These are phyloP conservation scores for Henricia sp. DNA, from an alignment of 53 echinoderm and acorn worm genomes.

Conservation along the genomic window DNA sequence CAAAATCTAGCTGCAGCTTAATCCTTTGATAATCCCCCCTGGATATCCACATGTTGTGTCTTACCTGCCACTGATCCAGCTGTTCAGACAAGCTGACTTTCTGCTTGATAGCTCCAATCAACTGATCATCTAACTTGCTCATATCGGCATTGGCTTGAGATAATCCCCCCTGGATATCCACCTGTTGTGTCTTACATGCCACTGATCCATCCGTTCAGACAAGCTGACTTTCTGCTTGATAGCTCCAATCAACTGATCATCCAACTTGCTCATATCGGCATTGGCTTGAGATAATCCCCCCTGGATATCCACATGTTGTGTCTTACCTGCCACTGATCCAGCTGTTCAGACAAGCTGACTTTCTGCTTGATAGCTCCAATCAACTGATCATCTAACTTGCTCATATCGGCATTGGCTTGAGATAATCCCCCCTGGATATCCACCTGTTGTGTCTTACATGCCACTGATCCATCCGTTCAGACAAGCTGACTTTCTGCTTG, in stretches of 20 bases:
- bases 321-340: slow-evolving; percentile 87
- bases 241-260: slow-evolving; percentile 72
- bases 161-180: too few species aligned
- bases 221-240: slow-evolving; percentile 72
- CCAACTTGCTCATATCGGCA: slow-evolving; percentile 68
- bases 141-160: too few species aligned
- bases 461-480: slow-evolving; percentile 76
- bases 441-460: too few species aligned
- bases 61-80: slow-evolving; percentile 84
- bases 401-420: too few species aligned
- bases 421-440: too few species aligned
- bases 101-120: slow-evolving; percentile 74
- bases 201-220: slow-evolving; percentile 73
- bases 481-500: slow-evolving; percentile 69
- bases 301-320: too few species aligned
- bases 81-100: slow-evolving; percentile 70
- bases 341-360: slow-evolving; percentile 67
- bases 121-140: slow-evolving; percentile 70
- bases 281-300: too few species aligned
- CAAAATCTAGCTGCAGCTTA: too few species aligned
- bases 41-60: too few species aligned
- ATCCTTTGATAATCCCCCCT: too few species aligned
- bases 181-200: too few species aligned
- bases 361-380: slow-evolving; percentile 76
- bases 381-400: slow-evolving; percentile 72